Evolutionary conservation across 2,888 invertebrate genomes (phyloP).

Genomic region (Trachelus troglodyta): DNA sequence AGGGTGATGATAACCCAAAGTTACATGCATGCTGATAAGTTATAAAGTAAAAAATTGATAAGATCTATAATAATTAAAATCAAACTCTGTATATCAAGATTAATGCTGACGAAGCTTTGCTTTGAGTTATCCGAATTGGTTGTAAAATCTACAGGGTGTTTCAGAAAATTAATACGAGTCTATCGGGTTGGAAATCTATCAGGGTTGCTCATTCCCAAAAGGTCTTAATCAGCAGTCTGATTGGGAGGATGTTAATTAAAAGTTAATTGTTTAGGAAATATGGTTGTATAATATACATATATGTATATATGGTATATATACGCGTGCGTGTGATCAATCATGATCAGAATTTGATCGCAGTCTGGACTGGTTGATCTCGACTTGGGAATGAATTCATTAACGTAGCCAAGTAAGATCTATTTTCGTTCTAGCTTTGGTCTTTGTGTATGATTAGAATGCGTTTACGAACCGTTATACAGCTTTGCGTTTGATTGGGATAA

Average conservation of each 20-base stretch:
- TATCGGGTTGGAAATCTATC: background rate
- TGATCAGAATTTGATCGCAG: background rate
- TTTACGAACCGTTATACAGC: constrained; percentile 11
- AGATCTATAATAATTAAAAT: too few relatives aligned
- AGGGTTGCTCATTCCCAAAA: background rate
- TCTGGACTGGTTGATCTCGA: background rate
- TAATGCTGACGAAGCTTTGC: background rate
- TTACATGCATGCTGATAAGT: background rate
- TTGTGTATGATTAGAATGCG: constrained; percentile 11
- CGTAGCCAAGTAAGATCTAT: constrained; percentile 13
- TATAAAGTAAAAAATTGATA: background rate
- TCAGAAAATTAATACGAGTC: background rate
- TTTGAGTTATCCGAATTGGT: background rate
- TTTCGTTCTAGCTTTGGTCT: constrained; percentile 11
- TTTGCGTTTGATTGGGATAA: constrained; percentile 7
- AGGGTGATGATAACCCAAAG: background rate
- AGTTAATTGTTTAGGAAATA: background rate
- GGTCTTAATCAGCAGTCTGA: background rate
- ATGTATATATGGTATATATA: too few relatives aligned
- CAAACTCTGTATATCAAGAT: background rate
- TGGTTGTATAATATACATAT: background rate
- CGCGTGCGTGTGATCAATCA: background rate
- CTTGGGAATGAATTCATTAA: background rate
- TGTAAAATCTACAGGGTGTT: background rate
- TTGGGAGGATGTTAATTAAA: background rate